A percentile compares a stretch with the other conserved stretches of the same genome.
Conservation (phyloP, 2,113 vertebrate species). For the Aspidoscelis tigris region DNA sequence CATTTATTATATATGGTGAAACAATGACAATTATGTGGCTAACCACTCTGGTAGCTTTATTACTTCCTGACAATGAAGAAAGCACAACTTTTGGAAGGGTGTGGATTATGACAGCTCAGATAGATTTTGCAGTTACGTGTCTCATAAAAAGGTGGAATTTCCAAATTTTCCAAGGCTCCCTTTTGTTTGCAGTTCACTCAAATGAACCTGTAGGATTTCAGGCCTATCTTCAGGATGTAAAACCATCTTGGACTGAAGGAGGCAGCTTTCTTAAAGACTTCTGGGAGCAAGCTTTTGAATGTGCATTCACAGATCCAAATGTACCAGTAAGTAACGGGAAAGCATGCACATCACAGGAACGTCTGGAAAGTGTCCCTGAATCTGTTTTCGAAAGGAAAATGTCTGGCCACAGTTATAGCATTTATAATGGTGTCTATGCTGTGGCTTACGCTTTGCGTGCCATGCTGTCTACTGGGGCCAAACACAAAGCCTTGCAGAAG, state of each 20-base stretch:
- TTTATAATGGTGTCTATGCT: background rate
- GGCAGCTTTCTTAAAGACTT: background rate
- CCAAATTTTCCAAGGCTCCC: background rate
- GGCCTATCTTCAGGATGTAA: background rate
- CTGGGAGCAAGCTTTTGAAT: conserved; percentile 5
- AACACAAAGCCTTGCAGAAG: background rate
- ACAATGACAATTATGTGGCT: background rate
- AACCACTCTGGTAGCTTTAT: rapidly evolving
- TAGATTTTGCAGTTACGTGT: background rate
- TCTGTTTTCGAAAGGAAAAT: background rate
- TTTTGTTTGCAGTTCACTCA: background rate
- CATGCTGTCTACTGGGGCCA: background rate
- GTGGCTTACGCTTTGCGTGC: conserved; percentile 2
- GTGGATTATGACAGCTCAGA: background rate
- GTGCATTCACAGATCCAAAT: background rate
- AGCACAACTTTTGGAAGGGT: background rate
- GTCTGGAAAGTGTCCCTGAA: background rate
- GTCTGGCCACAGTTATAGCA: background rate
- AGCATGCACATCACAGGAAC: background rate
- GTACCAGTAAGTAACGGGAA: rapidly evolving
- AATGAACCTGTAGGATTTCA: background rate
- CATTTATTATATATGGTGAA: background rate
- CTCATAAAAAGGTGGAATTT: background rate
- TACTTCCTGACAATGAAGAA: no score
- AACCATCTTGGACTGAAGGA: background rate